Percentiles rank a stretch among this genome's conserved stretches.
phyloP scores from a whole-genome alignment of 2,888 invertebrate species.

The Drosophila kambysellisi region DNA sequence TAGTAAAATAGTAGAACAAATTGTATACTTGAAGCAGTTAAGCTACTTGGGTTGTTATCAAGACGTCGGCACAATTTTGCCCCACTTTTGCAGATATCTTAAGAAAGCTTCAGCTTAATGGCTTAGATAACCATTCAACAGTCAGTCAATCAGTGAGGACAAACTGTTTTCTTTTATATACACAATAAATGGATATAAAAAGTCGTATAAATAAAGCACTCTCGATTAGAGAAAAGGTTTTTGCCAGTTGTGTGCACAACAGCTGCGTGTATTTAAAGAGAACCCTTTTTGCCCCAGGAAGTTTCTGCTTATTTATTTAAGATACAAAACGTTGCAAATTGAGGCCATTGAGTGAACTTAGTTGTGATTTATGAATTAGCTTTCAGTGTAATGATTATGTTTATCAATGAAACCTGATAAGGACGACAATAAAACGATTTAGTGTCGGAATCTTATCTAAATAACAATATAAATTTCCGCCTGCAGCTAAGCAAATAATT shows the following conservation, averaged over 20 bases:
- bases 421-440: constrained; percentile 4
- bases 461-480: constrained; percentile 25
- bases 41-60: neutral
- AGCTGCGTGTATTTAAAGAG: constrained; percentile 39
- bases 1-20: neutral
- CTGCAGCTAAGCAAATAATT: constrained; percentile 59
- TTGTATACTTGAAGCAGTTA: neutral
- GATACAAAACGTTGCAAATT: constrained; percentile 37
- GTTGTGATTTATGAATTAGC: constrained; percentile 34
- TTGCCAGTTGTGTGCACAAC: constrained; percentile 9
- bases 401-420: constrained; percentile 59
- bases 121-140: neutral
- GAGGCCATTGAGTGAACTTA: constrained; percentile 41
- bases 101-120: neutral
- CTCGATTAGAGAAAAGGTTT: neutral
- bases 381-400: constrained; percentile 28
- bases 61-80: neutral
- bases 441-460: constrained; percentile 52
- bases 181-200: neutral
- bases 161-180: neutral
- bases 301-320: constrained; percentile 32
- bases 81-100: neutral
- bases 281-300: constrained; percentile 49
- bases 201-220: neutral
- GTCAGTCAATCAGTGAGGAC: neutral